Conservation (phyloP, 1,140 invertebrate species). For the Panagrolaimus sp. region DNA sequence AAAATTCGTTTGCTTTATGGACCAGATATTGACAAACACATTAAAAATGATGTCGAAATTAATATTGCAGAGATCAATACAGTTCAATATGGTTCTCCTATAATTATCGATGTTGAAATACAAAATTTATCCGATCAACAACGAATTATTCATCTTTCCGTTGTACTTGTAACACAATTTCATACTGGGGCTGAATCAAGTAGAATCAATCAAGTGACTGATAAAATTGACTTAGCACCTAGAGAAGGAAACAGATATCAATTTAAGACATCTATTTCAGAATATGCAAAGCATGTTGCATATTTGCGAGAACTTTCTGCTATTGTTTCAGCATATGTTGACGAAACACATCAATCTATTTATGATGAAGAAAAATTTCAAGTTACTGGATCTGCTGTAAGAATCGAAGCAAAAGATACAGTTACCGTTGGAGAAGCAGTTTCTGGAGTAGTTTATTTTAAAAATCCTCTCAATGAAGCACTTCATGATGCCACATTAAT, state of each 20-base stretch:
- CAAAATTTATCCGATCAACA: background rate
- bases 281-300: background rate
- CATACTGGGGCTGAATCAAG: background rate
- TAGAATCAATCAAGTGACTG: background rate
- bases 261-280: background rate
- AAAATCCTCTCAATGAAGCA: background rate
- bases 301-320: background rate
- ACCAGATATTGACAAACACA: background rate
- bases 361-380: slow-evolving; percentile 10
- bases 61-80: background rate
- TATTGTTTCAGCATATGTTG: background rate
- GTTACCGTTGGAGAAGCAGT: background rate
- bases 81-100: background rate
- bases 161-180: background rate
- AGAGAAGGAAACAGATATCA: background rate
- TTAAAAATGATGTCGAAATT: background rate
- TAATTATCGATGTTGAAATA: background rate
- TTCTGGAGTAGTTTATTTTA: background rate
- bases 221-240: background rate
- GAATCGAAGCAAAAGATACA: background rate
- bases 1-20: background rate
- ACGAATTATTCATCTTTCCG: background rate
- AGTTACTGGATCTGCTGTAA: background rate
- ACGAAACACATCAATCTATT: background rate
- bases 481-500: background rate